These are phyloP conservation scores for Willisornis vidua DNA, from an alignment of 2,113 vertebrate genomes.

Conservation along the genomic window DNA sequence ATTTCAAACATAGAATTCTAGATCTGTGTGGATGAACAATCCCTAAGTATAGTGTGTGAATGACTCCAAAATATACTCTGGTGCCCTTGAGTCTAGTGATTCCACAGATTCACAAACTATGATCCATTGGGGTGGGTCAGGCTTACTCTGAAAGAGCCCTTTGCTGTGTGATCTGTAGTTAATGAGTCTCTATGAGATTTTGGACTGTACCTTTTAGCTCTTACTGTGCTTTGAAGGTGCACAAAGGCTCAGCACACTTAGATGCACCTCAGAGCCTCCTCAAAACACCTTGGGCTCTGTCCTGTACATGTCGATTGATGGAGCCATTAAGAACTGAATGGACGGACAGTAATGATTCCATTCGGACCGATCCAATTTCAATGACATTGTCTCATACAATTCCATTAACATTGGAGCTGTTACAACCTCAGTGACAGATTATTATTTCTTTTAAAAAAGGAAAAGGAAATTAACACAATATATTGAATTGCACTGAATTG, in stretches of 20 bases:
- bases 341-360: slow-evolving; percentile 58
- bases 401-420: slow-evolving; percentile 67
- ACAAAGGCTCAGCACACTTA: background rate
- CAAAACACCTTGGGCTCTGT: slow-evolving; percentile 68
- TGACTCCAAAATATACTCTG: background rate
- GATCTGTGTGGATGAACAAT: background rate
- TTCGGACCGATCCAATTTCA: slow-evolving; percentile 64
- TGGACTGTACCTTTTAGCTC: background rate
- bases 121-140: background rate
- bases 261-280: slow-evolving; percentile 43
- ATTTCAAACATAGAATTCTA: background rate
- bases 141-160: background rate
- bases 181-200: background rate
- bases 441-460: slow-evolving; percentile 71
- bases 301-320: slow-evolving; percentile 61
- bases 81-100: background rate
- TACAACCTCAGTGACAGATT: slow-evolving; percentile 69
- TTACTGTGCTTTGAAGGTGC: background rate
- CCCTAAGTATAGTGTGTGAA: background rate
- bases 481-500: slow-evolving; percentile 68
- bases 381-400: slow-evolving; percentile 65
- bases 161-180: background rate
- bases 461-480: slow-evolving; percentile 73
- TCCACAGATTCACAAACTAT: background rate
- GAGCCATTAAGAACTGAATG: slow-evolving; percentile 67